Conservation (phyloP, 1,140 invertebrate species). For the Apis laboriosa region DNA sequence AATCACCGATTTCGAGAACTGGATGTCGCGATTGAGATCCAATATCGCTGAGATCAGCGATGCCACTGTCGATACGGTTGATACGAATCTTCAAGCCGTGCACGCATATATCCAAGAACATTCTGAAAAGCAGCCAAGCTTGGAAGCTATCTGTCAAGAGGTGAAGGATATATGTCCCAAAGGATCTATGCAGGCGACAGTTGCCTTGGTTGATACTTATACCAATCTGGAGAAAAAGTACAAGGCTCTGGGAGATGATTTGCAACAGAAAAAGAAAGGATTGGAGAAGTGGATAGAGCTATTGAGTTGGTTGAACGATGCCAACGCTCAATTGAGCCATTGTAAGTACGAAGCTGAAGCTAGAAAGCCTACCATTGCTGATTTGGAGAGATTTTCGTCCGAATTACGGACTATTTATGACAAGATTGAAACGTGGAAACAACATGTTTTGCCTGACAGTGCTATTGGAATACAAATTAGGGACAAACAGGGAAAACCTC, state of each 20-base stretch:
- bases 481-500: constrained; percentile 85
- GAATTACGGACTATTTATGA: constrained; percentile 86
- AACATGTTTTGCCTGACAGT: constrained; percentile 86
- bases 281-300: constrained; percentile 93
- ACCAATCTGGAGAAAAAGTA: constrained; percentile 88
- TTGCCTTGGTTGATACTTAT: constrained; percentile 88
- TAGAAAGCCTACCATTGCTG: constrained; percentile 85
- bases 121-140: constrained; percentile 88
- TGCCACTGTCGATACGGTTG: constrained; percentile 89
- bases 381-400: constrained; percentile 84
- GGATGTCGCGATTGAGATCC: constrained; percentile 89
- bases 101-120: constrained; percentile 91
- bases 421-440: constrained; percentile 87
- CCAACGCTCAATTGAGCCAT: constrained; percentile 89
- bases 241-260: constrained; percentile 87
- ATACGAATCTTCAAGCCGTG: constrained; percentile 88
- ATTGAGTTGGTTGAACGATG: constrained; percentile 90
- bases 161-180: constrained; percentile 88
- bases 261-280: constrained; percentile 87
- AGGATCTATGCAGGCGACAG: constrained; percentile 87
- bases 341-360: constrained; percentile 90
- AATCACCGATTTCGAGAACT: constrained; percentile 90
- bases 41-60: constrained; percentile 90
- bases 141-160: constrained; percentile 89
- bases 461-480: constrained; percentile 85